phyloP scores from a whole-genome alignment of 2,113 vertebrate species.

The Zosterops japonicus region DNA sequence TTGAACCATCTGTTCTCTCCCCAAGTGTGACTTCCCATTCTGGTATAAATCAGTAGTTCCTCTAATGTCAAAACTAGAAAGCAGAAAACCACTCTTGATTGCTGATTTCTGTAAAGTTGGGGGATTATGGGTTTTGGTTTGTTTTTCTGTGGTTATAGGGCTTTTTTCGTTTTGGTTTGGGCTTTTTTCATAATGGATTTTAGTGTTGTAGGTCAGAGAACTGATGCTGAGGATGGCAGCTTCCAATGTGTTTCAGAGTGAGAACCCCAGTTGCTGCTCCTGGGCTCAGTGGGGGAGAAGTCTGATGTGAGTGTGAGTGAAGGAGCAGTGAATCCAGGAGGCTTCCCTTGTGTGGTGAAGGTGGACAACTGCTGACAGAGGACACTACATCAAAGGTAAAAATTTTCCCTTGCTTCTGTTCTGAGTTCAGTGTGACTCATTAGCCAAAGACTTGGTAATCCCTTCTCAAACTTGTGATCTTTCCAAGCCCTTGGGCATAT shows the following conservation, averaged over 20 bases:
- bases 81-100: background rate
- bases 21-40: background rate
- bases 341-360: background rate
- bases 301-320: background rate
- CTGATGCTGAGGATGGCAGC: background rate
- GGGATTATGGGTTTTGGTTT: background rate
- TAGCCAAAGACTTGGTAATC: background rate
- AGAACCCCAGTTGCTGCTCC: background rate
- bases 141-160: background rate
- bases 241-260: background rate
- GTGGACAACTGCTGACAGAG: background rate
- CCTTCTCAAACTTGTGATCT: background rate
- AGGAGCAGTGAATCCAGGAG: background rate
- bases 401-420: background rate
- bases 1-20: background rate
- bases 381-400: background rate
- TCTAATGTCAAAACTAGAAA: background rate
- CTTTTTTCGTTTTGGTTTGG: background rate
- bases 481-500: background rate
- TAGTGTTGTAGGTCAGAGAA: background rate
- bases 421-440: background rate
- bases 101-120: background rate
- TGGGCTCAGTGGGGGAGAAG: background rate
- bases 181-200: background rate
- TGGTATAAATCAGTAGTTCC: background rate